Evolutionary conservation across 2,888 invertebrate species (phyloP).

Genomic region (Nephrotoma guestfalica): DNA sequence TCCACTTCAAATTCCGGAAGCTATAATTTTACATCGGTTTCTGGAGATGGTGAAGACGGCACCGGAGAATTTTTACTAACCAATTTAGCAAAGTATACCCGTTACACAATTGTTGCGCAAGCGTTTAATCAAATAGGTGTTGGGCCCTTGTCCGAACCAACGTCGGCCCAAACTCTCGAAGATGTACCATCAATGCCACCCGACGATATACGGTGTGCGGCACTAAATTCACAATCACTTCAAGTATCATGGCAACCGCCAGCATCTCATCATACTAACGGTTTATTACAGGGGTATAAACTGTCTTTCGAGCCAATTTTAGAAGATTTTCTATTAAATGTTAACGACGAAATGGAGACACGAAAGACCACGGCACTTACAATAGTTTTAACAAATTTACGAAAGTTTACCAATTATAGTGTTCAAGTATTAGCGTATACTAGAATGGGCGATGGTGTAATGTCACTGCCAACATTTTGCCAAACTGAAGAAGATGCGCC

Average conservation of each 20-base stretch:
- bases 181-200: slow-evolving; percentile 70
- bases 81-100: slow-evolving; percentile 47
- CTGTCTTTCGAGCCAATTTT: slow-evolving; percentile 50
- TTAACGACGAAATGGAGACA: slow-evolving; percentile 40
- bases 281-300: slow-evolving; percentile 62
- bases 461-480: slow-evolving; percentile 52
- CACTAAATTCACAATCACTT: slow-evolving; percentile 58
- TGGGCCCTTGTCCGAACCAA: slow-evolving; percentile 53
- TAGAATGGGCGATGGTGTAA: slow-evolving; percentile 59
- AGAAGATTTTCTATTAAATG: slow-evolving; percentile 34
- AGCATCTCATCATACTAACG: slow-evolving; percentile 55
- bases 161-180: slow-evolving; percentile 54
- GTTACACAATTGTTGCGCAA: slow-evolving; percentile 54
- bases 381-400: slow-evolving; percentile 51
- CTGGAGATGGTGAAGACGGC: slow-evolving; percentile 53
- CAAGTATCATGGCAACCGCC: slow-evolving; percentile 72
- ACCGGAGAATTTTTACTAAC: slow-evolving; percentile 47
- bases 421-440: slow-evolving; percentile 66
- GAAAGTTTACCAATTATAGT: slow-evolving; percentile 68
- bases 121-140: slow-evolving; percentile 62
- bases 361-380: slow-evolving; percentile 54
- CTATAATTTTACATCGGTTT: slow-evolving; percentile 53
- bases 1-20: slow-evolving; percentile 35
- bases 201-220: slow-evolving; percentile 58
- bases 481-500: slow-evolving; percentile 72